Base-by-base conservation (phyloP, 2,797 vertebrate genomes). In the Tragelaphus eurycerus region DNA sequence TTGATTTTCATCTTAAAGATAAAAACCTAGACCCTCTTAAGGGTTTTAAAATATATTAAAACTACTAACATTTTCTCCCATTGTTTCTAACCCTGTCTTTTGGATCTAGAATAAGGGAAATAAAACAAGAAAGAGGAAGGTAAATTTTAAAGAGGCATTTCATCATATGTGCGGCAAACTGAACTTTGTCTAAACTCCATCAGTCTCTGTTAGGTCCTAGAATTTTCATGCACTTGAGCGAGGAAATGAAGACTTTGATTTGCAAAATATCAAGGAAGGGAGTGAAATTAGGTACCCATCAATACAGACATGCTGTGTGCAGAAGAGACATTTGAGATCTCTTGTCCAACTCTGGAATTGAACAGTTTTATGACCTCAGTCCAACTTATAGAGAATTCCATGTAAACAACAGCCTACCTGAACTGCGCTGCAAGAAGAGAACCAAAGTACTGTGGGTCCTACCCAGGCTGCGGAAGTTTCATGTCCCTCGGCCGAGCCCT, bases 331-430 rank as follows among this genome's bases (percentile, higher is more conserved):
- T 27, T 54, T 50, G 79, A 90, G 62, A 71, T 46, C 43, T 43
- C 55, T 11, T 5, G 38, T 71, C 48, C 84, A 87, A 4, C 50
- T 91, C 92, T 60, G 52, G 38, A 93, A 48, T 0, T 34, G 7
- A 86, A 57, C n/a, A 71, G 27, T 64, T 87, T 64, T 55, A 74
- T 81, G 23, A 71, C 34, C 13, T 93, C 86, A 84, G 25, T 79
- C 46, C 34, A 25, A 62, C 64, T 95, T 89, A 92, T 0, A 92
- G 93, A 54, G 29, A 94, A 96, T 84, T 54, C 67, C 76, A 86
- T 2, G 5, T 59, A 94, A 94, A 94, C 5, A 0, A 46, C 52
- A 14, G 82, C 99, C 98, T 99, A 99, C 99, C 99, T 99, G 98
- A 97, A 89, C 95, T 97, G 91, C 43, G 59, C 50, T 78, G 89